Base-by-base conservation (phyloP, 2,888 invertebrate genomes). In the Carabus problematicus region DNA sequence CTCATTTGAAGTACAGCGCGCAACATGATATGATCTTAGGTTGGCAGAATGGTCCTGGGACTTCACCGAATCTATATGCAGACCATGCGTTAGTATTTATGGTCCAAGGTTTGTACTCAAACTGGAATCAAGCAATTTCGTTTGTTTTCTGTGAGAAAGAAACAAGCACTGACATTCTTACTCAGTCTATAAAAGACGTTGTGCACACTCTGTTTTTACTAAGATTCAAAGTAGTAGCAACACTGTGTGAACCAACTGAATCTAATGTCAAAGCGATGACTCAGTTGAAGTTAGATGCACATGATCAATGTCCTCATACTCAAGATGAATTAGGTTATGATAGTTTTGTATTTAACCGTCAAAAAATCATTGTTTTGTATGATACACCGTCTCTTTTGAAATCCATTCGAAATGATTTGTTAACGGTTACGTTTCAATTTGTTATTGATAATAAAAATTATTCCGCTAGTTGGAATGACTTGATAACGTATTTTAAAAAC, bases 121-220 rank as follows among this genome's bases (percentile, higher is more conserved):
- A 67, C 8, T 67, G 67, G 67, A 59, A 54, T 29, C 67, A 67
- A 42, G n/a, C 60, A 7, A 54, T 67, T 52, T 52, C 67, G 12
- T 67, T 67, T 54, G 39, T 60, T 6, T 59, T 66, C 47, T 59
- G 47, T 11, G 66, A 14, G 14, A 47, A 47, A 59, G 16, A 66
- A 18, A 49, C 49, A 12, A 49, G 40, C 8, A 8, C 18, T 42
- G 19, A 60, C 8, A 8, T 67, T 52, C 60, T 60, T n/a, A 66
- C 8, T 18, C 67, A 52, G 19, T 52, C 52, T 52, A 67, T 67
- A 19, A 14, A 52, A 29, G 60, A 67, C 60, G 43, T 67, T n/a
- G 8, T 67, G 1, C 52, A 11, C 4, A 67, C 67, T 54, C 60
- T 59, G 42, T 18, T 6, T 54, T 12, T 3, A 8, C 11, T 60